Evolutionary conservation across 2,113 vertebrate species (phyloP).

Genomic region (Zosterops hypoxanthus): DNA sequence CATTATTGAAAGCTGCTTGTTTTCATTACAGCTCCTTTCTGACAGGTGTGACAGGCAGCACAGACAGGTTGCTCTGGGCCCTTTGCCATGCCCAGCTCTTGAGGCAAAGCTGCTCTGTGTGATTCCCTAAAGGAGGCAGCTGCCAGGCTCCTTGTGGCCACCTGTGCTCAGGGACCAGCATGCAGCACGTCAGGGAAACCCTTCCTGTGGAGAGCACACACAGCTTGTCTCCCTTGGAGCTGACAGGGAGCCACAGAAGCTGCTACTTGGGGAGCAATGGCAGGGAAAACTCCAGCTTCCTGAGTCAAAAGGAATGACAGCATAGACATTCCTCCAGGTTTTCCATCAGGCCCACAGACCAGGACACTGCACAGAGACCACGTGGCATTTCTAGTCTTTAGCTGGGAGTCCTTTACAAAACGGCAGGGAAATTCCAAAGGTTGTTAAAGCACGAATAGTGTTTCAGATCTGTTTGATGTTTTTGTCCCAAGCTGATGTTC

Average conservation of each 20-base stretch:
- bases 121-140: background rate
- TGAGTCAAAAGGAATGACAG: rapidly evolving
- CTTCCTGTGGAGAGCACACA: background rate
- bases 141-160: background rate
- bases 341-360: background rate
- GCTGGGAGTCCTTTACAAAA: background rate
- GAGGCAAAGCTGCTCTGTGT: background rate
- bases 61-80: background rate
- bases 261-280: rapidly evolving
- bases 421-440: background rate
- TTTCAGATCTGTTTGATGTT: rapidly evolving
- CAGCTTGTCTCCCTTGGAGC: background rate
- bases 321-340: background rate
- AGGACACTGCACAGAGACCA: background rate
- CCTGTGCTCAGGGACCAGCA: rapidly evolving
- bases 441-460: background rate
- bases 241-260: background rate
- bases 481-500: background rate
- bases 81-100: background rate
- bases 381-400: background rate
- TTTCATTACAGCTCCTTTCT: background rate
- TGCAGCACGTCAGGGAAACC: background rate
- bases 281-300: background rate
- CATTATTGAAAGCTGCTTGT: background rate
- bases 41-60: background rate